These are phyloP conservation scores for Nesoenas mayeri DNA, from an alignment of 2,113 vertebrate species.

Conservation along the genomic window DNA sequence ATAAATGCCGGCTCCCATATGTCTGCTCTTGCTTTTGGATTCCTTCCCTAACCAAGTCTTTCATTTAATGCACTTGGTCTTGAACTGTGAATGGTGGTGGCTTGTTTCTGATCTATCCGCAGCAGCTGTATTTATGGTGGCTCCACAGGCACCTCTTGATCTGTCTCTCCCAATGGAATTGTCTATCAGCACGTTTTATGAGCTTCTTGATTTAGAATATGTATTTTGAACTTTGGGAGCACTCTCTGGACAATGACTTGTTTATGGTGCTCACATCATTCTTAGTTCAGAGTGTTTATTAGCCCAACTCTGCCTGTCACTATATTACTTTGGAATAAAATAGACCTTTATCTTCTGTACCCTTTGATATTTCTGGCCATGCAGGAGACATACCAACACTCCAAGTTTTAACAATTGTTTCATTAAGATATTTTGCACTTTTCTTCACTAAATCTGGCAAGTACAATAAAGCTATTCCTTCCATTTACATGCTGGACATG, in stretches of 20 bases:
- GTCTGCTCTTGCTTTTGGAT: not conserved
- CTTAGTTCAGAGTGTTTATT: conserved; percentile 47
- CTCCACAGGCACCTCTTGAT: conserved; percentile 6
- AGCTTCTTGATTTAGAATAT: conserved; percentile 61
- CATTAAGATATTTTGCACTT: conserved; percentile 29
- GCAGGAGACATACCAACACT: not conserved
- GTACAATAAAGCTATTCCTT: conserved; percentile 27
- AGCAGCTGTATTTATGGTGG: conserved; percentile 40
- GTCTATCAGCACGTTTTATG: conserved; percentile 38
- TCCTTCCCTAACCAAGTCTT: not conserved
- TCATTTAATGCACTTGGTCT: conserved; percentile 28
- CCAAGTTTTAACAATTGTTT: conserved; percentile 14
- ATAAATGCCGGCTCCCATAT: not conserved
- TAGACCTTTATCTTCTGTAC: not conserved
- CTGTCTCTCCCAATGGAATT: conserved; percentile 19
- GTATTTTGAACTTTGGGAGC: not conserved
- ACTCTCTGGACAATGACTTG: conserved; percentile 21
- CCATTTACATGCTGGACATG: conserved; percentile 61
- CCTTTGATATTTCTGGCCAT: conserved; percentile 13
- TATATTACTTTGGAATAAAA: conserved; percentile 41
- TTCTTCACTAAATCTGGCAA: conserved; percentile 32
- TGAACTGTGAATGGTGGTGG: not conserved
- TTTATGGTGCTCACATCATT: conserved; percentile 58
- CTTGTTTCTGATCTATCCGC: not conserved
- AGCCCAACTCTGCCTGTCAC: not conserved